A percentile compares a stretch with the other conserved stretches of the same genome.
These are phyloP conservation scores for Bursaphelenchus okinawaensis DNA, from an alignment of 2,888 invertebrate genomes.

Conservation along the genomic window DNA sequence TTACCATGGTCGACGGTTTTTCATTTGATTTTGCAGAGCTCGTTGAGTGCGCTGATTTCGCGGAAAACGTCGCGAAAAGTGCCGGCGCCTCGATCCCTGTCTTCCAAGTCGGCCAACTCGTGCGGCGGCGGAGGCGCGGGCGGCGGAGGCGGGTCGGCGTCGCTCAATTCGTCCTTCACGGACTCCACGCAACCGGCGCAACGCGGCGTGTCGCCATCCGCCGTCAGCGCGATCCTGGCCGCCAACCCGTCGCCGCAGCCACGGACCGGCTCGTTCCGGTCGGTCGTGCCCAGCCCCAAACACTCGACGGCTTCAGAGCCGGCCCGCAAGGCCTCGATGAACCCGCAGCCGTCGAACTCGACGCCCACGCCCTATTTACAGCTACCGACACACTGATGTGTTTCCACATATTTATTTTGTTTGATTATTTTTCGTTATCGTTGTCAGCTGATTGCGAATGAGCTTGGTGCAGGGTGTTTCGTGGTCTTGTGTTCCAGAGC, in stretches of 20 bases:
- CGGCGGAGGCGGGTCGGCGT: neutral
- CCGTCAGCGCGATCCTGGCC: neutral
- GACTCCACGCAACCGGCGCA: neutral
- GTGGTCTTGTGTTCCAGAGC: neutral
- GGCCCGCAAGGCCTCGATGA: neutral
- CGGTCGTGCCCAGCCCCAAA: neutral
- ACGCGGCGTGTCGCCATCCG: conserved; percentile 1
- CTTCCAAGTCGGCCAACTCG: conserved; percentile 12
- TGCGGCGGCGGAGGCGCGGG: neutral
- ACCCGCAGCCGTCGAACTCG: neutral
- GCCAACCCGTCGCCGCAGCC: neutral
- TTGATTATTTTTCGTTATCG: neutral
- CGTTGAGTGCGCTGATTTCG: conserved; percentile 47
- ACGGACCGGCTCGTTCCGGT: neutral
- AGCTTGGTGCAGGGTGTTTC: neutral
- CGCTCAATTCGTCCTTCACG: neutral
- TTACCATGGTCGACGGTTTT: too few species aligned
- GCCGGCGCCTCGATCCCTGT: conserved; percentile 20
- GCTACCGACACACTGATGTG: neutral
- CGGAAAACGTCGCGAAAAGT: conserved; percentile 49
- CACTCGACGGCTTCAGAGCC: neutral
- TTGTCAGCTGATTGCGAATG: neutral
- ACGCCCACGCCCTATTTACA: neutral
- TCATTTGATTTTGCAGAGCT: conserved; percentile 38
- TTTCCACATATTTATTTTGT: neutral